Evolutionary conservation across 1,140 invertebrate species (phyloP), one percentile per base, ranked within the genome.

Genomic region (Drosophila grimshawi): DNA sequence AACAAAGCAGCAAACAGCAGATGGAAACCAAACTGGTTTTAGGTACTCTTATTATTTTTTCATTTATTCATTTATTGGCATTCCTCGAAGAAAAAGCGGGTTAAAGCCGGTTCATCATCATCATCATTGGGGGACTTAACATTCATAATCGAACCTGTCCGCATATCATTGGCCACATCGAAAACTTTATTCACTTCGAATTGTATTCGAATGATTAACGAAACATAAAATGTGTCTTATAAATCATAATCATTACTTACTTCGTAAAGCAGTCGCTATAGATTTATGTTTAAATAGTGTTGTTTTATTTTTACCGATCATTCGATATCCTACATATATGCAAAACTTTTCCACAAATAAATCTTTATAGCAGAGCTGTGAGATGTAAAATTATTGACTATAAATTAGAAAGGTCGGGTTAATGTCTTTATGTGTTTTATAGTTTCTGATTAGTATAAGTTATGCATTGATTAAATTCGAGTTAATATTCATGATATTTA

Each of bases 61-160:
- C 7, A 45, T 49, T 52, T 51, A 57, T 71, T 70, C 43, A 64
- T 41, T 64, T 70, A 70, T 64, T 57, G 61, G 35, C 69, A 65
- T 72, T 66, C 41, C 37, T 53, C 5, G 5, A 8, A n/a, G 37
- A 29, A 41, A 43, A 60, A 73, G 70, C 70, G 49, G 63, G 55
- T 61, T 62, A 56, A 3, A 43, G 56, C 48, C 69, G 52, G 37
- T 66, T 71, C 68, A 62, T 29, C 59, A 30, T 35, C 59, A 30
- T 35, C 19, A 30, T 29, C 8, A 39, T 37, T 4, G 8, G 52
- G n/a, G 4, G 8, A 33, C 49, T 35, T 11, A 35, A 56, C 8
- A 33, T 46, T 48, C 33, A 43, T 67, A 11, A 41, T 55, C 32
- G 5, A 70, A 68, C 56, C 64, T 41, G 56, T 73, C 39, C 49